Evolutionary conservation across 2,888 invertebrate species (phyloP), one percentile per base, ranked within the genome.

Genomic region (Saturnia japonica): DNA sequence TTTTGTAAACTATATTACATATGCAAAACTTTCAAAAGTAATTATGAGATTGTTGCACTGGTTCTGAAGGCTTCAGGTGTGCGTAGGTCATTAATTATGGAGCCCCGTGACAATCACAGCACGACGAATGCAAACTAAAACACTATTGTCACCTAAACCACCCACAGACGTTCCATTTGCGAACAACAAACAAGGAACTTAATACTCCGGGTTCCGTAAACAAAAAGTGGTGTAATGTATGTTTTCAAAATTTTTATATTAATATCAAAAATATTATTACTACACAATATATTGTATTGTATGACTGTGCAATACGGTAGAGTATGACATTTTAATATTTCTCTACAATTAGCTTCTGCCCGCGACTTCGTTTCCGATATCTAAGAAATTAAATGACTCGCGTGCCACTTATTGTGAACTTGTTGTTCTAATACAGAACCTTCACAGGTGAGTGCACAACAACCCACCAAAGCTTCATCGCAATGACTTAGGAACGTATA

Each of bases 81-180:
- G n/a, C n/a, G n/a, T n/a, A n/a, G n/a, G n/a, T 86, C 90, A 93
- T 93, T 92, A 92, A 93, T 93, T 93, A 93, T 82, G 79, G 72
- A 74, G 69, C 78, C 76, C 72, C 78, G 47, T 2, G 47, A 75
- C 80, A 78, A 78, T 68, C 80, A 86, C 90, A 91, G 91, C 91
- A 88, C 91, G 92, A 93, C 93, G 91, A 91, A 93, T 92, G 88
- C 90, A 89, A 91, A 87, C 86, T 88, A 90, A 92, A 93, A 94
- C 93, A 93, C 88, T 85, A 91, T 91, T 91, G 91, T 91, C 84
- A 83, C 81, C 81, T 78, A 85, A 84, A 82, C 92, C 93, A 92
- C 92, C 91, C 91, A 91, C 90, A 84, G 76, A 75, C 77, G 76
- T 77, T 75, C 76, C 77, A 77, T 76, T 79, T 78, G 81, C 82